These are phyloP conservation scores for Chaetura pelagica DNA, from an alignment of 2,113 vertebrate species.

Conservation along the genomic window DNA sequence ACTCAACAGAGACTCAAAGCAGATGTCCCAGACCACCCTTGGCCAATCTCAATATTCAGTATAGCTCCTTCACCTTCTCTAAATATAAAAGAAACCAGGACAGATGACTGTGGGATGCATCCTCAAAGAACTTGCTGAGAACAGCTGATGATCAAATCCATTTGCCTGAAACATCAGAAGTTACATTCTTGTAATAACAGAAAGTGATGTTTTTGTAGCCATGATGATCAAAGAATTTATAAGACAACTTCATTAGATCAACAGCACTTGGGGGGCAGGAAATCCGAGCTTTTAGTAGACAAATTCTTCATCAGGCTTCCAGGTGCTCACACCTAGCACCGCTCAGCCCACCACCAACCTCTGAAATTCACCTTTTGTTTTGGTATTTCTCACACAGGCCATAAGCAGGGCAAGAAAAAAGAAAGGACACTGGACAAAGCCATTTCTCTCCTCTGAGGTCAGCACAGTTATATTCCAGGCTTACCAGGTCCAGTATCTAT, in stretches of 20 bases:
- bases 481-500: not conserved
- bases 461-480: not conserved
- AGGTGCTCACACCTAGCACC: not conserved
- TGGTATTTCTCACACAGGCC: not conserved
- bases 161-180: rapidly evolving
- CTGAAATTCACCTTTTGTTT: not conserved
- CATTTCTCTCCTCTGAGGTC: not conserved
- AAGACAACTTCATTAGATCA: not conserved
- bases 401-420: not conserved
- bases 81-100: constrained; percentile 15
- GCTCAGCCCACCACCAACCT: not conserved
- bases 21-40: not conserved
- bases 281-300: not conserved
- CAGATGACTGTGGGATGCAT: constrained; percentile 20
- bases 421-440: not conserved
- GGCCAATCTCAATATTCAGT: not conserved
- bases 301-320: not conserved
- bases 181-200: not conserved
- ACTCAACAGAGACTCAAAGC: not conserved
- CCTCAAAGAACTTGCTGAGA: not conserved
- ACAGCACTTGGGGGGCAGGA: not conserved
- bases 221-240: rapidly evolving
- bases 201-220: not conserved
- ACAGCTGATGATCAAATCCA: not conserved
- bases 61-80: not conserved